Percentiles rank a stretch among this genome's conserved stretches.
These are phyloP conservation scores for Cyclophora punctaria DNA, from an alignment of 2,888 invertebrate species.

Conservation along the genomic window DNA sequence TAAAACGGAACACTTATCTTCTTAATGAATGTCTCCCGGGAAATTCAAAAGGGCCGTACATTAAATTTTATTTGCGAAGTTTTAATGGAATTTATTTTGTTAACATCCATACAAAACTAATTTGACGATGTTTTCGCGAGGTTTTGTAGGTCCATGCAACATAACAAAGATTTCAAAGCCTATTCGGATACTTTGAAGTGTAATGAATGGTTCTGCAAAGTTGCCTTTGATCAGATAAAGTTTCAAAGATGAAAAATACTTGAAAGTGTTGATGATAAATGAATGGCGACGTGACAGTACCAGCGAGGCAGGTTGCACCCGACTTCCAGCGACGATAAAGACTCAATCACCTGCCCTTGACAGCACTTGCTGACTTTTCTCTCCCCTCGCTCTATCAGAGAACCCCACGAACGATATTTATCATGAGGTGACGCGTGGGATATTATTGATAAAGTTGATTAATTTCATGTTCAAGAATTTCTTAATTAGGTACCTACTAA, in stretches of 20 bases:
- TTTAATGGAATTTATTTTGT: conserved; percentile 9
- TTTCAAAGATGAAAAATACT: conserved; percentile 25
- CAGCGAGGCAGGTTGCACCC: conserved; percentile 45
- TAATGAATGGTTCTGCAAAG: conserved; percentile 5
- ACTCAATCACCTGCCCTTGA: conserved; percentile 58
- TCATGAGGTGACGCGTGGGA: conserved; percentile 38
- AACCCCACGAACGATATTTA: conserved; percentile 42
- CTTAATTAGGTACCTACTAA: too few species aligned
- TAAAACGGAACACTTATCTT: conserved; percentile 13
- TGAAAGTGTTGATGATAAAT: conserved; percentile 44
- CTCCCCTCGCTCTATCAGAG: conserved; percentile 32
- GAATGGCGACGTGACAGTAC: conserved; percentile 43
- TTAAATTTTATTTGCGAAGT: conserved; percentile 11
- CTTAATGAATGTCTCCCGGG: conserved; percentile 11
- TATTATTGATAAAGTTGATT: conserved; percentile 32
- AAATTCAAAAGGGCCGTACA: conserved; percentile 6
- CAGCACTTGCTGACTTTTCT: conserved; percentile 36
- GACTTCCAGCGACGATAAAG: conserved; percentile 43
- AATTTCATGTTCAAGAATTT: conserved; percentile 2
- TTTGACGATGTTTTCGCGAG: conserved; percentile 3
- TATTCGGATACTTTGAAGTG: too few species aligned
- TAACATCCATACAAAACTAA: conserved; percentile 7
- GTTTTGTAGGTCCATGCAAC: not conserved
- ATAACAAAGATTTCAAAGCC: too few species aligned
- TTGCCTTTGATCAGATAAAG: conserved; percentile 4